phyloP scores from a whole-genome alignment of 1,140 invertebrate genomes.

The Andricus grossulariae region DNA sequence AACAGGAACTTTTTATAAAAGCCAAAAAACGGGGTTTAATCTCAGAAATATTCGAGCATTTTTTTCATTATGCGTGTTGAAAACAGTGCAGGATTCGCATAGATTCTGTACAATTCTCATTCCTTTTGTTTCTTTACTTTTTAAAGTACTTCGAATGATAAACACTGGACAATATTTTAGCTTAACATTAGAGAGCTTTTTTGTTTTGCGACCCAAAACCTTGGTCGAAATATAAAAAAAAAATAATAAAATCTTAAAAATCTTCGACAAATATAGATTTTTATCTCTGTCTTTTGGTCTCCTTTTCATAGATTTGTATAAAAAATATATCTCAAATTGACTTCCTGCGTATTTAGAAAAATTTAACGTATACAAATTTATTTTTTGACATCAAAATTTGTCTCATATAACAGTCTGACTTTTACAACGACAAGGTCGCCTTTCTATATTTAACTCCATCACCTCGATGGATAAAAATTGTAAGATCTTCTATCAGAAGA shows the following conservation, averaged over 20 bases:
- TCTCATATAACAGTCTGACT: constrained; percentile 19
- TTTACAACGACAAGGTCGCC: constrained; percentile 3
- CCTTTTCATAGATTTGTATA: background rate
- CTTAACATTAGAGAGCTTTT: no score
- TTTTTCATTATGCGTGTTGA: background rate
- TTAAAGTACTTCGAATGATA: no score
- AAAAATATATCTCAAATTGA: background rate
- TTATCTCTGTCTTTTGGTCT: no score
- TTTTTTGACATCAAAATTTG: background rate
- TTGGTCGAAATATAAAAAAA: no score
- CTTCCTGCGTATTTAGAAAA: background rate
- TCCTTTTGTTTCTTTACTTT: no score
- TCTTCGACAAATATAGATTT: no score
- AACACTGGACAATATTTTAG: no score
- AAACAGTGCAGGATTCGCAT: no score
- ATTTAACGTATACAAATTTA: background rate
- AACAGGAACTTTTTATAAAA: background rate
- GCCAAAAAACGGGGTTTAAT: background rate
- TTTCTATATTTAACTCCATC: background rate
- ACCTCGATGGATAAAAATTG: background rate
- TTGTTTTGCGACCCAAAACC: no score
- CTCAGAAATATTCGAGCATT: background rate
- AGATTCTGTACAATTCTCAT: no score
- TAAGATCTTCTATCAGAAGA: background rate
- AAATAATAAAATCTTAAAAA: no score